Evolutionary conservation across 1,140 invertebrate genomes (phyloP), one percentile per base, ranked within the genome.

Genomic region (Marisa cornuarietis): DNA sequence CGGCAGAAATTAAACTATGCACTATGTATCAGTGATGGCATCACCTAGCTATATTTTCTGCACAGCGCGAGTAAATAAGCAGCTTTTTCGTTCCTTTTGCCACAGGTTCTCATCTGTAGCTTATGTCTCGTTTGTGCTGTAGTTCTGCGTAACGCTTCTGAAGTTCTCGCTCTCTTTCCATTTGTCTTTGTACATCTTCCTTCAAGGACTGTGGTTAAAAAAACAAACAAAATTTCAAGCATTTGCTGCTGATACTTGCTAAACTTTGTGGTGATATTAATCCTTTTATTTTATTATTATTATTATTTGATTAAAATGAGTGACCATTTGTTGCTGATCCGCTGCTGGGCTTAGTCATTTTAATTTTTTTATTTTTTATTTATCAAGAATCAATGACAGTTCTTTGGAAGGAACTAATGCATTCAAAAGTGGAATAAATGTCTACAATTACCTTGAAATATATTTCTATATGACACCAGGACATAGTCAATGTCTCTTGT

Each of bases 181-280:
- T 95, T 92, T 99, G 98, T 77, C 96, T 92, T 75, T 95, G 95
- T 1, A 99, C 97, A 90, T 99, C 97, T 88, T 98, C 97, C 76
- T 95, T 95, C 51, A 99, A 88, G 3, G 95, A 94, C 93, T 95
- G 89, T 66, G 93, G 93, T 83, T 86, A 85, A 83, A 54, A 72
- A 77, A 26, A 78, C 16, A 77, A 26, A 82, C 54, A 72, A 78
- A 74, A 16, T 66, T 51, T 20, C 10, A 75, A 78, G 22, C 13
- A 31, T 20, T 79, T n/a, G 20, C n/a, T 9, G 22, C 11, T 58
- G 20, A 71, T 69, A 83, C 31, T 42, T 31, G 58, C 13, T 24
- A 71, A 10, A 49, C 16, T n/a, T 42, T 22, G 63, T 24, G 24
- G 61, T n/a, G 31, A 42, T 42, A 42, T 42, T 42, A 20, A 20